Evolutionary conservation across 2,797 vertebrate species (phyloP).

Genomic region (Micromesistius poutassou): DNA sequence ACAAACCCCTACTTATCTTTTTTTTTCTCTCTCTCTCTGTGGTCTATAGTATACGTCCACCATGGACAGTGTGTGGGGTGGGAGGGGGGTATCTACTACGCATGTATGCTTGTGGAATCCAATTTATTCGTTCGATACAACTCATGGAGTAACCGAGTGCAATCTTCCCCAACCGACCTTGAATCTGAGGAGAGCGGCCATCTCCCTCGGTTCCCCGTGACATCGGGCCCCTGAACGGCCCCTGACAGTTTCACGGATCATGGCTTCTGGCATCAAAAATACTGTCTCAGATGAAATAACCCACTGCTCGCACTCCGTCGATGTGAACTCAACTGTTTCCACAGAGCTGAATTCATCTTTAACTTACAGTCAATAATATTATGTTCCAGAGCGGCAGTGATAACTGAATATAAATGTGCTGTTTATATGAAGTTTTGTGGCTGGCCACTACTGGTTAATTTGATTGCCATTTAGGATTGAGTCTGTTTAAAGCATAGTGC

Average conservation of each 20-base stretch:
- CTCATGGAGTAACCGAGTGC: constrained; percentile 49
- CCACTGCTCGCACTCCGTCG: constrained; percentile 37
- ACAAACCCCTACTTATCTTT: not conserved
- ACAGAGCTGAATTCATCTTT: constrained; percentile 19
- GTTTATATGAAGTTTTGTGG: not conserved
- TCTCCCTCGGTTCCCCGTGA: constrained; percentile 43
- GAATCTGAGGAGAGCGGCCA: constrained; percentile 35
- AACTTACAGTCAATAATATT: constrained; percentile 17
- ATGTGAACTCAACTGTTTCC: constrained; percentile 32
- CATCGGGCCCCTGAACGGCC: constrained; percentile 43
- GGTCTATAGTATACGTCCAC: constrained; percentile 23
- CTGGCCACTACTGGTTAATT: constrained; percentile 17
- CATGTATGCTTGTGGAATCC: constrained; percentile 28
- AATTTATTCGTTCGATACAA: constrained; percentile 59
- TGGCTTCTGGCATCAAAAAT: constrained; percentile 31
- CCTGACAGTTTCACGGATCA: constrained; percentile 63
- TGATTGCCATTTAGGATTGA: constrained; percentile 3
- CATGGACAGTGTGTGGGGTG: not conserved
- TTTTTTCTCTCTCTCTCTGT: not conserved
- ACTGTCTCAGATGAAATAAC: constrained; percentile 31
- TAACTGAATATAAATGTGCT: constrained; percentile 9
- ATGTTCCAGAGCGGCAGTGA: constrained; percentile 35
- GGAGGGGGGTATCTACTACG: constrained; percentile 34
- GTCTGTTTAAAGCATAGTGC: constrained; percentile 1
- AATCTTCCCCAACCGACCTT: constrained; percentile 60